Evolutionary conservation across 2,888 invertebrate species (phyloP).

Genomic region (Halictus ligatus): DNA sequence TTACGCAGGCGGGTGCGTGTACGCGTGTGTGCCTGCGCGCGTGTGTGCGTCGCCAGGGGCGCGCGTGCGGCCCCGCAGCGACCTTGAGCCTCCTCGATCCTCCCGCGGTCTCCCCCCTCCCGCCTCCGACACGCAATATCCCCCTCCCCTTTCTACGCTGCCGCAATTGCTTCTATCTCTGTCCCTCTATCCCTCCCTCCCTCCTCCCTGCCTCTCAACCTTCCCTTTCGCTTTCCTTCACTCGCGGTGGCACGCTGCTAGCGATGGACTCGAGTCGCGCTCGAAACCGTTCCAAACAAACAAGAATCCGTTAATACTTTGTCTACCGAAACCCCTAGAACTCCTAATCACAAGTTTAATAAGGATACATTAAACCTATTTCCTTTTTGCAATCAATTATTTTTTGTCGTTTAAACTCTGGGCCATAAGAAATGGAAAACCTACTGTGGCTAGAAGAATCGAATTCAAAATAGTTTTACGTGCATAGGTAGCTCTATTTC

Average conservation of each 20-base stretch:
- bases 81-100: conserved; percentile 80
- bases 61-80: conserved; percentile 82
- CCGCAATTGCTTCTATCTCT: conserved; percentile 58
- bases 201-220: conserved; percentile 15
- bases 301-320: not conserved
- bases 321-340: no score
- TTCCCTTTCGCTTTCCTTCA: conserved; percentile 52
- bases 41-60: conserved; percentile 75
- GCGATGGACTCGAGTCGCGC: conserved; percentile 35
- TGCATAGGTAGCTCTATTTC: no score
- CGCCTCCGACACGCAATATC: conserved; percentile 52
- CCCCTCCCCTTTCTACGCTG: conserved; percentile 64
- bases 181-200: conserved; percentile 16
- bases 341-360: no score
- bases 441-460: no score
- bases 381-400: no score
- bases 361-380: not conserved
- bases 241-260: conserved; percentile 39
- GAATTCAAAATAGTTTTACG: no score
- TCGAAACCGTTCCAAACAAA: not conserved
- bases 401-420: no score
- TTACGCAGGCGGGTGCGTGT: conserved; percentile 64
- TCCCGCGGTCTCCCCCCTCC: conserved; percentile 56
- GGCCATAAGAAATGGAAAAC: no score
- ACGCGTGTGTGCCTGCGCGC: conserved; percentile 33